Conservation (phyloP, 1,140 invertebrate species). For the Pantala flavescens region DNA sequence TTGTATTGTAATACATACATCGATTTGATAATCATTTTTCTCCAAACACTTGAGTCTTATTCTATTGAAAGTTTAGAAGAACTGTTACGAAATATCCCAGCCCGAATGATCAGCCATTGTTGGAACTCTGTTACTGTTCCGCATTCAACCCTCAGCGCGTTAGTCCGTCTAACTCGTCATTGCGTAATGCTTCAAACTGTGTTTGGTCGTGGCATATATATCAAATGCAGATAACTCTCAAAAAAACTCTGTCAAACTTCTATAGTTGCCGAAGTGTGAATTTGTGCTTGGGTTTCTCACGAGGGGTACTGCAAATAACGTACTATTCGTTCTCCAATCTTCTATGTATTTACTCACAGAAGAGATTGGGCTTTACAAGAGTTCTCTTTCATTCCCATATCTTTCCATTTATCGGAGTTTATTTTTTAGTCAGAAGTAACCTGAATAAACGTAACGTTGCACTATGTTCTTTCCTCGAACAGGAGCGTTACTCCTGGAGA, state of each 20-base stretch:
- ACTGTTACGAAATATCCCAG: too few species aligned
- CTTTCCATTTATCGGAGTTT: background rate
- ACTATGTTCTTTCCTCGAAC: too few species aligned
- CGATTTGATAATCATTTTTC: too few species aligned
- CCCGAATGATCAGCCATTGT: too few species aligned
- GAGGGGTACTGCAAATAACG: background rate
- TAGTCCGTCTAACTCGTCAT: background rate
- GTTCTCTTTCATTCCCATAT: background rate
- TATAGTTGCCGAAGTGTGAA: background rate
- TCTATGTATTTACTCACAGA: background rate
- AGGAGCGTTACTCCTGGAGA: too few species aligned
- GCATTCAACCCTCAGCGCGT: background rate
- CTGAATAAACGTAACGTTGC: too few species aligned
- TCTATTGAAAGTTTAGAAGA: too few species aligned
- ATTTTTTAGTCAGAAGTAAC: too few species aligned
- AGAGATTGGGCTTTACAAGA: background rate
- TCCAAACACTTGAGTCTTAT: too few species aligned
- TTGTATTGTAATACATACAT: too few species aligned
- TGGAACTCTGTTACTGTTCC: too few species aligned
- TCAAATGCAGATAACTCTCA: background rate
- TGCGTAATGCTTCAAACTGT: background rate
- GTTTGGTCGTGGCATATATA: background rate
- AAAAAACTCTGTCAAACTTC: background rate
- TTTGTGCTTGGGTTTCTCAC: background rate
- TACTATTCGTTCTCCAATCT: background rate